Conservation (phyloP, 2,113 vertebrate genomes). For the Chloroceryle aenea region DNA sequence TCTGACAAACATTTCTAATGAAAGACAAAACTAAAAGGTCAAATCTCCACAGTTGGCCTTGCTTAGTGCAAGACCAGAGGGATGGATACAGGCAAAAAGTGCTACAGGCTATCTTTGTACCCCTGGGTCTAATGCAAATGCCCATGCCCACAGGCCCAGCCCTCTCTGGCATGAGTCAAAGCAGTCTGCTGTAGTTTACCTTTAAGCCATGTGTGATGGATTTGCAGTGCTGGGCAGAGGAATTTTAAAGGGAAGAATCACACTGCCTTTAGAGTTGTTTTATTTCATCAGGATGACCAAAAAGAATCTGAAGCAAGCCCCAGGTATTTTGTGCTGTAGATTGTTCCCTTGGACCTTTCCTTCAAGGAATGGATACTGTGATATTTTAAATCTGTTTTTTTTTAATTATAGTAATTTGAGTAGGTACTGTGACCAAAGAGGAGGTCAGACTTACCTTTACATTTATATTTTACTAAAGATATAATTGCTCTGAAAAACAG, state of each 20-base stretch:
- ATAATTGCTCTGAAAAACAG: not conserved
- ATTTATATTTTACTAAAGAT: not conserved
- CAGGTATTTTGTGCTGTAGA: not conserved
- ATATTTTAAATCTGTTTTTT: not conserved
- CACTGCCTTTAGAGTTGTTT: not conserved
- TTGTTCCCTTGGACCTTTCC: not conserved
- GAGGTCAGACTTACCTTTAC: not conserved
- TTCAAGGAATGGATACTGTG: not conserved
- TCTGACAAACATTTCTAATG: not conserved
- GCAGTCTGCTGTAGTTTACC: not conserved
- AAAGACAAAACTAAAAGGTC: not conserved
- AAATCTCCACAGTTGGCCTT: not conserved
- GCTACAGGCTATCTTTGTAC: not conserved
- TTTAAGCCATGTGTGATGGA: not conserved
- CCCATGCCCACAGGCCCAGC: not conserved
- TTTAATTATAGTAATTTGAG: not conserved
- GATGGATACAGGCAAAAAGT: not conserved
- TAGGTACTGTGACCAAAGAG: not conserved
- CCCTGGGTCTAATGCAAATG: not conserved
- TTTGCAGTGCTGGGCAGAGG: not conserved
- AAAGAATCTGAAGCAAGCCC: not conserved
- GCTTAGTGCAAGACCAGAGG: not conserved
- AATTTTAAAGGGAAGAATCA: not conserved
- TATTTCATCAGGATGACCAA: not conserved
- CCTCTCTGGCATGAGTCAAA: not conserved